Evolutionary conservation across 92 coral and sea anemone species (phyloP).

Genomic region (Porites evermanni): DNA sequence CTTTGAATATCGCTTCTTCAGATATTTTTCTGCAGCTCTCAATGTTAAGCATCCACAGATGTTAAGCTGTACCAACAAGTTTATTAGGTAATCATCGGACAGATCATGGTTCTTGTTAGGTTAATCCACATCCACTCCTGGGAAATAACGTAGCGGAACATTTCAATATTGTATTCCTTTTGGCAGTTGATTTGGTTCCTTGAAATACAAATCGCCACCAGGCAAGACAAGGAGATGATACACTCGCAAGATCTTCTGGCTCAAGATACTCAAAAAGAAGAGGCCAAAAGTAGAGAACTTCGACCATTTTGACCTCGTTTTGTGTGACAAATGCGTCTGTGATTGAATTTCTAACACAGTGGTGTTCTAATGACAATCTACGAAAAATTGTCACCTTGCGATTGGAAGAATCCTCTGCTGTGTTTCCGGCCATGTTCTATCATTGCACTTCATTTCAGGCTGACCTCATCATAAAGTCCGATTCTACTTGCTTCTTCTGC

Average conservation of each 20-base stretch:
- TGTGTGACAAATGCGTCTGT: too few relatives aligned
- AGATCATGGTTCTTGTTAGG: constrained; percentile 7
- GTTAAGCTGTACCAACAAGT: not conserved
- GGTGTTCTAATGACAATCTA: not conserved
- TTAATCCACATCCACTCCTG: not conserved
- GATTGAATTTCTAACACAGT: not conserved
- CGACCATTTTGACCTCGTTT: constrained; percentile 1
- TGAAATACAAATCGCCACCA: constrained; percentile 16
- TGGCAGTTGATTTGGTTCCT: not conserved
- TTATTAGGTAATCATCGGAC: not conserved
- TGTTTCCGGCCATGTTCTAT: constrained; percentile 14
- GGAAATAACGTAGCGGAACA: constrained; percentile 8
- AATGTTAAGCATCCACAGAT: constrained; percentile 13
- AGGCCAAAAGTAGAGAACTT: constrained; percentile 18
- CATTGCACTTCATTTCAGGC: not conserved
- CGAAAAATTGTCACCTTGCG: constrained; percentile 20
- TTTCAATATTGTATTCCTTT: constrained; percentile 10
- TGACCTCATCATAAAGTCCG: not conserved
- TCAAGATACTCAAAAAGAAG: constrained; percentile 15
- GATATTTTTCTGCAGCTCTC: constrained; percentile 5
- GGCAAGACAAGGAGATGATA: constrained; percentile 8
- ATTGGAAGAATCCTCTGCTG: constrained; percentile 14
- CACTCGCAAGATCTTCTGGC: constrained; percentile 15
- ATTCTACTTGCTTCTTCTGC: not conserved
- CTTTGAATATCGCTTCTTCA: constrained; percentile 18